A percentile compares a stretch with the other conserved stretches of the same genome.
Evolutionary conservation across 2,888 invertebrate species (phyloP).

Genomic region (Athalia cordata): DNA sequence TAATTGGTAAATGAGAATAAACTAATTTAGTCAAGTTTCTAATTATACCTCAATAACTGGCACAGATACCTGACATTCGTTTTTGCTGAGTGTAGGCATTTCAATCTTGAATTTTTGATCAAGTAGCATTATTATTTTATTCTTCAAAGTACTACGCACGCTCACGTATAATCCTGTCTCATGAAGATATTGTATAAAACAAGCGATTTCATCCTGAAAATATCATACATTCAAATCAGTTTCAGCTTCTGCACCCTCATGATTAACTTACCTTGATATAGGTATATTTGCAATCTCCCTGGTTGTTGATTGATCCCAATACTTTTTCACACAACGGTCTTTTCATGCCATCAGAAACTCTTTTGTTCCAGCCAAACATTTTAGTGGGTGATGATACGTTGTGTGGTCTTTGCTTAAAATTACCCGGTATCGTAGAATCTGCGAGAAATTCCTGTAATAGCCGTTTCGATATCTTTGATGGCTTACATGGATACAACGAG

Average conservation of each 20-base stretch:
- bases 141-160: constrained; percentile 56
- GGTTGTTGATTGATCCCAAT: neutral
- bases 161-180: constrained; percentile 59
- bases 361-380: neutral
- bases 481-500: too few relatives aligned
- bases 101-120: constrained; percentile 62
- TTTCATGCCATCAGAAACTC: neutral
- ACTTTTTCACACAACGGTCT: neutral
- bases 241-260: neutral
- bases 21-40: neutral
- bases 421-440: neutral
- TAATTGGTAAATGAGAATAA: constrained; percentile 13
- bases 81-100: constrained; percentile 50
- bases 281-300: constrained; percentile 15
- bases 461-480: too few relatives aligned
- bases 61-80: constrained; percentile 57
- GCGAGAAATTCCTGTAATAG: constrained; percentile 10
- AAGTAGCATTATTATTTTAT: constrained; percentile 59
- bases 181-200: constrained; percentile 62
- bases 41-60: neutral
- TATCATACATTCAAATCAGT: constrained; percentile 3
- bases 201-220: constrained; percentile 61
- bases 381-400: constrained; percentile 11
- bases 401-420: neutral
- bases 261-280: constrained; percentile 27